These are phyloP conservation scores for Ceriagrion tenellum DNA, from an alignment of 2,888 invertebrate genomes.

Conservation along the genomic window DNA sequence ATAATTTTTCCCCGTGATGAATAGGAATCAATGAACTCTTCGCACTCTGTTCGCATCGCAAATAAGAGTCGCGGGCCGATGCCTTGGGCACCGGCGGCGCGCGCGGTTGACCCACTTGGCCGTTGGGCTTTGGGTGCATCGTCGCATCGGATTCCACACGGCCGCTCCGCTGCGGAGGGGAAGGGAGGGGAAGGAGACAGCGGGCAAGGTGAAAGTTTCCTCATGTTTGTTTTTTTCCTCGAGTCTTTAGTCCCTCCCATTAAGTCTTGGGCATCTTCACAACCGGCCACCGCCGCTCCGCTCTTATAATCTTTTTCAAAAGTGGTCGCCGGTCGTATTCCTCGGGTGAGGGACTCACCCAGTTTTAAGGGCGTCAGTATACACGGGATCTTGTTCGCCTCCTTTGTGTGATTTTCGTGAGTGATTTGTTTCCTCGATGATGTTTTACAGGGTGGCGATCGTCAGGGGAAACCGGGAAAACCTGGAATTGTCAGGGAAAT, in stretches of 20 bases:
- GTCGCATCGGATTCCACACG: neutral
- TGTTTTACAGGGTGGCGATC: no score
- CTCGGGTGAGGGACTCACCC: neutral
- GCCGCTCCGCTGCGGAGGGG: neutral
- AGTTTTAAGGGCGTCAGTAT: no score
- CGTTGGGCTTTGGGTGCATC: neutral
- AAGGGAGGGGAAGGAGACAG: neutral
- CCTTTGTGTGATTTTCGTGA: neutral
- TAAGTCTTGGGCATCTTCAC: neutral
- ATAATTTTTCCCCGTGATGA: neutral
- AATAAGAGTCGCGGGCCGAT: no score
- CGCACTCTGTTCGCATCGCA: no score
- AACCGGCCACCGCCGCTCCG: neutral
- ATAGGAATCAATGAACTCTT: neutral
- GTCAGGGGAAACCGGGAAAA: no score
- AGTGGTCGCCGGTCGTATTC: neutral
- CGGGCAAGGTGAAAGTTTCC: conserved; percentile 1
- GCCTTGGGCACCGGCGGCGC: neutral
- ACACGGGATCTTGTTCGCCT: neutral
- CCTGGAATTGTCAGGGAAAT: no score
- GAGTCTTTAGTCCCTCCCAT: neutral
- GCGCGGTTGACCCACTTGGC: conserved; percentile 21
- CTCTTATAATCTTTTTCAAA: neutral
- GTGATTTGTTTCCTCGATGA: neutral
- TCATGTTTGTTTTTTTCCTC: neutral